Evolutionary conservation across 2,113 vertebrate genomes (phyloP), one percentile per base, ranked within the genome.

Genomic region (Ptychochromis oligacanthus): DNA sequence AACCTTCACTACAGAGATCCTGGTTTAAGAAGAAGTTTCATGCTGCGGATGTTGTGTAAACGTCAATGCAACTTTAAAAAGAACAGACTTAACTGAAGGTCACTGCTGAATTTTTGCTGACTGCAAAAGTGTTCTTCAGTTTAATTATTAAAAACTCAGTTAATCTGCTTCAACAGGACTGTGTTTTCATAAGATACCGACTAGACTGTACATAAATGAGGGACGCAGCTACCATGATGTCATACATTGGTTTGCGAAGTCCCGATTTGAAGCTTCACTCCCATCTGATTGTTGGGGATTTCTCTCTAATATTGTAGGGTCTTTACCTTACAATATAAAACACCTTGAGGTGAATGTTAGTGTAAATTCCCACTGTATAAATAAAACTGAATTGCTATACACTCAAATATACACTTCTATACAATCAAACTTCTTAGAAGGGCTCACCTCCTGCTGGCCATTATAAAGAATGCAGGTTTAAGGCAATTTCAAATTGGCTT

Each of bases 1-100:
- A 77, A 84, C 75, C 85, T 89, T 90, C 60, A 80, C 43, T 4
- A 6, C 43, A 55, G 17, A 83, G 28, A 72, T n/a, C 7, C 28
- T 0, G 26, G 24, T 62, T 75, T 38, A 54, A 38, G 64, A 62
- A 0, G 13, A 72, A 61, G 24, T 52, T 20, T 49, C 31, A 13
- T 34, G 46, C 56, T 56, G 46, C 43, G 26, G 46, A 57, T 15
- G 54, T 15, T 60, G 24, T 6, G 11, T 2, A 72, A 56, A 81
- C 28, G 54, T 72, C 18, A 43, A 38, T 3, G 58, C 70, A 18
- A 34, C 77, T 56, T 75, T 20, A 65, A 62, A 28, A 56, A 26
- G 12, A 55, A 59, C n/a, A 11, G 22, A 40, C 2, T 57, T 38
- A 3, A 0, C 18, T 26, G 18, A 64, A 64, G 26, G 13, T 28